Percentiles rank a stretch among this genome's conserved stretches.
These are phyloP conservation scores for Sesamia nonagrioides DNA, from an alignment of 1,140 invertebrate genomes.

Conservation along the genomic window DNA sequence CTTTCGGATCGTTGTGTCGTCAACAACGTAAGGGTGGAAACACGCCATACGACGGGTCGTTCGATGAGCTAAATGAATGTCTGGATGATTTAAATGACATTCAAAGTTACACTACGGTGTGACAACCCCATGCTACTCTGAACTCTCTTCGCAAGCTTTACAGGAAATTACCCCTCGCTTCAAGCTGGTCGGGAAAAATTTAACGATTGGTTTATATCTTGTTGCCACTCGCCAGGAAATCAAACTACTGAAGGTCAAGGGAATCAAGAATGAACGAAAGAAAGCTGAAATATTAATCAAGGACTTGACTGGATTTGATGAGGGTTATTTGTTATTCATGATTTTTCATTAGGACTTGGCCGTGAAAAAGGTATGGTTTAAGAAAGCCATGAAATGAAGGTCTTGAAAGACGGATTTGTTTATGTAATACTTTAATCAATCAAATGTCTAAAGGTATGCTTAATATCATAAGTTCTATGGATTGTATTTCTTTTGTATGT, in stretches of 20 bases:
- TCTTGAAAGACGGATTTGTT: neutral
- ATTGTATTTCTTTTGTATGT: too few species aligned
- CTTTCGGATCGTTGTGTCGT: too few species aligned
- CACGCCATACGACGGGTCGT: too few species aligned
- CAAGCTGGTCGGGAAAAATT: slow-evolving; percentile 55
- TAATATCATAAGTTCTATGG: too few species aligned
- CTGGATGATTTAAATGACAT: too few species aligned
- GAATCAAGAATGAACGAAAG: neutral
- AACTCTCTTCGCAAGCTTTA: slow-evolving; percentile 29
- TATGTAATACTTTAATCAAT: too few species aligned
- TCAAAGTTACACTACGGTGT: neutral
- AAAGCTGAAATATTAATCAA: neutral
- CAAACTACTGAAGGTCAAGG: slow-evolving; percentile 1
- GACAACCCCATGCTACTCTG: neutral
- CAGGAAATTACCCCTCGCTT: slow-evolving; percentile 60
- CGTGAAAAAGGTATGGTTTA: neutral
- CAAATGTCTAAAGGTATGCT: too few species aligned
- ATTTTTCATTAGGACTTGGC: neutral
- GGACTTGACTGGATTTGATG: neutral
- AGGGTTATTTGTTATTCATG: neutral
- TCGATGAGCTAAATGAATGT: too few species aligned
- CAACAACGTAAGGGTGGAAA: too few species aligned
- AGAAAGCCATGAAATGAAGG: neutral
- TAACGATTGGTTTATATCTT: slow-evolving; percentile 59
- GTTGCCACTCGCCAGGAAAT: neutral